A percentile compares a stretch with the other conserved stretches of the same genome.
phyloP scores from a whole-genome alignment of 2,888 invertebrate genomes.

The Sesia bembeciformis region DNA sequence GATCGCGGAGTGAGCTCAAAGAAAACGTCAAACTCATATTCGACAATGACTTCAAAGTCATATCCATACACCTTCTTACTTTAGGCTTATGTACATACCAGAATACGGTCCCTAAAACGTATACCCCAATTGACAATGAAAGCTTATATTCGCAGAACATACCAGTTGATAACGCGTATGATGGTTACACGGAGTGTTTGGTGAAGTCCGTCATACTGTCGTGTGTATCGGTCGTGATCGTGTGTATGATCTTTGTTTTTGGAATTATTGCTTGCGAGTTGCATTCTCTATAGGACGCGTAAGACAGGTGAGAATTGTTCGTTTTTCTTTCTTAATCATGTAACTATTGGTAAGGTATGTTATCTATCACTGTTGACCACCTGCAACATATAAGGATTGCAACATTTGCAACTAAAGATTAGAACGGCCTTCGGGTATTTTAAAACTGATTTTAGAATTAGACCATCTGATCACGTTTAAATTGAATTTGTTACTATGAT shows the following conservation, averaged over 20 bases:
- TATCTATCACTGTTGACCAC: no score
- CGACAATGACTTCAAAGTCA: constrained; percentile 81
- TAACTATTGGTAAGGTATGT: no score
- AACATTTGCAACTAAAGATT: no score
- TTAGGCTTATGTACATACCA: constrained; percentile 74
- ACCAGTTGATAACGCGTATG: constrained; percentile 31
- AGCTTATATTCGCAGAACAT: constrained; percentile 33
- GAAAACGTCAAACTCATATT: constrained; percentile 78
- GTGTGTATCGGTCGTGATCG: constrained; percentile 81
- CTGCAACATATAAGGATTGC: no score
- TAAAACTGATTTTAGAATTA: no score
- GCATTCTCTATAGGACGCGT: constrained; percentile 82
- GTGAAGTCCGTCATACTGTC: constrained; percentile 89
- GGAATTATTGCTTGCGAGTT: constrained; percentile 88
- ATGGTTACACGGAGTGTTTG: constrained; percentile 72
- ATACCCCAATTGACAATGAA: constrained; percentile 28
- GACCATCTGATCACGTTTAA: no score
- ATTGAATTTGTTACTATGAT: no score
- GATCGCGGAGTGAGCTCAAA: constrained; percentile 42
- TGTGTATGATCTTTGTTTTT: constrained; percentile 90
- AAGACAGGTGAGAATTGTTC: constrained; percentile 81
- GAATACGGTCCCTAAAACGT: constrained; percentile 39
- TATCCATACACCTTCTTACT: constrained; percentile 76
- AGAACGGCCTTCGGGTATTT: no score
- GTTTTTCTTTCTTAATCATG: no score